Evolutionary conservation across 2,797 vertebrate species (phyloP).

Genomic region (Oryzias sinensis): DNA sequence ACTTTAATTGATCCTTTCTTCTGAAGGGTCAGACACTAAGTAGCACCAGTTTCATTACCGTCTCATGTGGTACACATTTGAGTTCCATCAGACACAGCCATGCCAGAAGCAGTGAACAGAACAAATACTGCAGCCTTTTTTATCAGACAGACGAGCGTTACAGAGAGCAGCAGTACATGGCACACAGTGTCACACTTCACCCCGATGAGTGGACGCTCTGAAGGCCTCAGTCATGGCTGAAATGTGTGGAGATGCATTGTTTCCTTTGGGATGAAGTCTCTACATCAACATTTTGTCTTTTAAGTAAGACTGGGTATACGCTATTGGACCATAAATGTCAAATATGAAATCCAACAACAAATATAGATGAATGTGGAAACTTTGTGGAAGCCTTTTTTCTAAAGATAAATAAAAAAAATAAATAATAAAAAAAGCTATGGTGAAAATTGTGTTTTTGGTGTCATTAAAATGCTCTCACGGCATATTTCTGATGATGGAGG

Average conservation of each 20-base stretch:
- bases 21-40: neutral
- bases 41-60: constrained; percentile 6
- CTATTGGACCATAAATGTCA: no score
- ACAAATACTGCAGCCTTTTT: constrained; percentile 26
- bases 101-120: constrained; percentile 10
- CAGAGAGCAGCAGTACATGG: constrained; percentile 13
- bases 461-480: no score
- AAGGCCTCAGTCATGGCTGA: constrained; percentile 18
- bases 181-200: constrained; percentile 22
- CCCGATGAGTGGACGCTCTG: constrained; percentile 25
- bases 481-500: no score
- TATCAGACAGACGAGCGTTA: constrained; percentile 21
- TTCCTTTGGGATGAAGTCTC: no score
- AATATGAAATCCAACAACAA: no score
- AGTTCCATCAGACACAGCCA: constrained; percentile 32
- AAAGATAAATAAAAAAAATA: no score
- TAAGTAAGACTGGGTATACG: no score
- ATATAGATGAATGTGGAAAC: no score
- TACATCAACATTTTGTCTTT: no score
- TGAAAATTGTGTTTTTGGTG: no score
- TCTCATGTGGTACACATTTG: constrained; percentile 18
- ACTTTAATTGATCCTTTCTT: neutral
- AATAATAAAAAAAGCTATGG: no score
- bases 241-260: constrained; percentile 1
- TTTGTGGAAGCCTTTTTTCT: no score